Percentiles rank a stretch among this genome's conserved stretches.
phyloP scores from a whole-genome alignment of 2,888 invertebrate species.

The Notodonta dromedarius region DNA sequence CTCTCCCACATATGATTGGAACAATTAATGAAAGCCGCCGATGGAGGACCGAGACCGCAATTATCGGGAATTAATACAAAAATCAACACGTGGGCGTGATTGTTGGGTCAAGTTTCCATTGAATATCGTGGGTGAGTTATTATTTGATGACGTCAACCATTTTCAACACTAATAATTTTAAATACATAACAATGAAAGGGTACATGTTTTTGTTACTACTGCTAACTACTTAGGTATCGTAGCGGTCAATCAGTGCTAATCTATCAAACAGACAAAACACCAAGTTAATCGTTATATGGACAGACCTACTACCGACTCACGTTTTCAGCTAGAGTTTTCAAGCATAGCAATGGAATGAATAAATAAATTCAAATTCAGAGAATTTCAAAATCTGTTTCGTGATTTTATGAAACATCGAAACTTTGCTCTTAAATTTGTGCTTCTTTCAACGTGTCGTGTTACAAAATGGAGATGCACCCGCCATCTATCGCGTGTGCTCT shows the following conservation, averaged over 20 bases:
- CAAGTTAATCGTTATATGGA: too few species aligned
- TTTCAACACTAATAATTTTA: neutral
- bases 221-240: too few species aligned
- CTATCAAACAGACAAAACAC: too few species aligned
- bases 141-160: neutral
- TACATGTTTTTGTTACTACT: neutral
- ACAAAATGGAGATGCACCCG: conserved; percentile 24
- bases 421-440: too few species aligned
- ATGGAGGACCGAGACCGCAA: conserved; percentile 56
- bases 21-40: conserved; percentile 63
- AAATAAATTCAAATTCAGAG: too few species aligned
- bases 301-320: too few species aligned
- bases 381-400: too few species aligned
- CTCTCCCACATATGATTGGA: conserved; percentile 26
- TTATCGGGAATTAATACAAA: conserved; percentile 68
- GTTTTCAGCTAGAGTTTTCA: too few species aligned
- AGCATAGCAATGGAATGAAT: too few species aligned
- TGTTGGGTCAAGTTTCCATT: conserved; percentile 49
- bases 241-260: too few species aligned
- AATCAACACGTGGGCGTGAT: conserved; percentile 59
- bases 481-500: conserved; percentile 38
- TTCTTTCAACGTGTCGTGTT: conserved; percentile 14
- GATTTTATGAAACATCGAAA: too few species aligned
- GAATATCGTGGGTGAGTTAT: conserved; percentile 8
- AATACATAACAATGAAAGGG: too few species aligned